Percentiles rank a stretch among this genome's conserved stretches.
Evolutionary conservation across 2,888 invertebrate genomes (phyloP).

Genomic region (Mellilla xanthometata): DNA sequence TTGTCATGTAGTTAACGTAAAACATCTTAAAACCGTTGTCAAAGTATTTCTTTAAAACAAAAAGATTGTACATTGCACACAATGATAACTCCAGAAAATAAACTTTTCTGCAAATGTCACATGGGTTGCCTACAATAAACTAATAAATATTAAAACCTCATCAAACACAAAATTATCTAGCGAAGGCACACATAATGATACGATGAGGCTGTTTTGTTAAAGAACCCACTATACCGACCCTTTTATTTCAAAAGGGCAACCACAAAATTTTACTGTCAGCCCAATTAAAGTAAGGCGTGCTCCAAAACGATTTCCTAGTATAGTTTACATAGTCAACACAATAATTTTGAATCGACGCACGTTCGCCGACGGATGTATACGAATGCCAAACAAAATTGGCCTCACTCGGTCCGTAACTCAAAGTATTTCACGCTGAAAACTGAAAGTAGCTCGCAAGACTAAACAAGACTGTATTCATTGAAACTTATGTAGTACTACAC

Average conservation of each 20-base stretch:
- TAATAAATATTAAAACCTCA: no score
- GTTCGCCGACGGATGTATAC: slow-evolving; percentile 75
- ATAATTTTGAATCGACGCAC: slow-evolving; percentile 61
- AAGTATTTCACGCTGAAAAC: slow-evolving; percentile 59
- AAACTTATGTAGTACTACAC: no score
- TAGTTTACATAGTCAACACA: slow-evolving; percentile 46
- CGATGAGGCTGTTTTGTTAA: background rate
- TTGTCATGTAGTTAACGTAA: no score
- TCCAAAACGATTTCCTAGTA: slow-evolving; percentile 24
- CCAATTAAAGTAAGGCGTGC: slow-evolving; percentile 15
- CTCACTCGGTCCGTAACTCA: slow-evolving; percentile 65
- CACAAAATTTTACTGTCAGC: slow-evolving; percentile 15
- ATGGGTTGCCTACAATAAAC: no score
- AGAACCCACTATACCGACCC: slow-evolving; percentile 1
- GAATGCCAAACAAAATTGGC: slow-evolving; percentile 59
- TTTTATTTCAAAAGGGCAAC: slow-evolving; percentile 13
- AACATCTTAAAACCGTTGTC: no score
- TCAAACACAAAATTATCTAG: no score
- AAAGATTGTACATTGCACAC: no score
- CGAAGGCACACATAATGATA: background rate
- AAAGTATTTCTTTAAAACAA: no score
- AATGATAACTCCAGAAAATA: no score
- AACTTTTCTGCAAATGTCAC: no score
- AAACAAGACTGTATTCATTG: slow-evolving; percentile 43
- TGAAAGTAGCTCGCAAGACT: slow-evolving; percentile 60